Base-by-base conservation (phyloP, 2,797 vertebrate species). In the Tarsius wallacei region DNA sequence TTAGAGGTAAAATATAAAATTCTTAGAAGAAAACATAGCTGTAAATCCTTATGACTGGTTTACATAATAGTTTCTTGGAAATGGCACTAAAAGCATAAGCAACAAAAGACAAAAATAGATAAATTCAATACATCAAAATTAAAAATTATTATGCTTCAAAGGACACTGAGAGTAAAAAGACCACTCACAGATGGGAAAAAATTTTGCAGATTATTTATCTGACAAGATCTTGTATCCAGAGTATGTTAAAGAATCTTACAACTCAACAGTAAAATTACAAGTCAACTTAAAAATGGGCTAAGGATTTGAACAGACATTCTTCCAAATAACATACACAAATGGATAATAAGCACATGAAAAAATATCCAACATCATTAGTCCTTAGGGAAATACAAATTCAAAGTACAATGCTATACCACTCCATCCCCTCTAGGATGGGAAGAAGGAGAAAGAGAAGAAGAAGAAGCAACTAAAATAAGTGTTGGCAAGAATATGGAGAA, bases 1-100 rank as follows among this genome's bases (percentile, higher is more conserved):
- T 91, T 71, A 91, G 66, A 36, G 53, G 53, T 73, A 71, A 91
- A 82, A 63, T 88, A 86, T 86, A 57, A 71, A 86, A 86, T 24
- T 33, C 42, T 63, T 76, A 66, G 51, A 85, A 92, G 19, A 92
- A 57, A 55, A n/a, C 15, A 14, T 73, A 64, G 49, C 21, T 85
- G 24, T 64, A 57, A 92, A 84, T 36, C 26, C 53, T 84, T 33
- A 42, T 76, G 59, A 85, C 26, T 64, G n/a, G 81, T 24, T 55
- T 42, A 64, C 5, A 68, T 15, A 57, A 66, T 59, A 68, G 59
- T 49, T 93, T 68, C 82, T 59, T 68, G 77, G 42, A 51, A 49
- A 82, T 49, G 15, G 86, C 28, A 77, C 26, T 26, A 63, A 63
- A 63, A 76, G 26, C 19, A 71, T 26, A 63, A 64, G 63, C 28